These are phyloP conservation scores for Tetragonula carbonaria DNA, from an alignment of 2,888 invertebrate genomes.

Conservation along the genomic window DNA sequence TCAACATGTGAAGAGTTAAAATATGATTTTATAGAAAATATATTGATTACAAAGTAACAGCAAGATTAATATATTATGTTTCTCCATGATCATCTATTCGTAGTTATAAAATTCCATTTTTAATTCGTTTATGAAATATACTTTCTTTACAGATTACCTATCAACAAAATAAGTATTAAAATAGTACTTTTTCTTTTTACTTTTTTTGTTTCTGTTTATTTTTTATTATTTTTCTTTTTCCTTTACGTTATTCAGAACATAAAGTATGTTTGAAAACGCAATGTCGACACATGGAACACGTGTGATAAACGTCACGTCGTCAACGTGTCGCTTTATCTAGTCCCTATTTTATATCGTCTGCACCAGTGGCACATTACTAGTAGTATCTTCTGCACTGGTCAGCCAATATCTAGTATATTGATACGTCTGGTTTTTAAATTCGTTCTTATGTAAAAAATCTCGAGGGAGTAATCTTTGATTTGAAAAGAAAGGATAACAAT, in stretches of 20 bases:
- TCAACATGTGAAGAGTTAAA: no score
- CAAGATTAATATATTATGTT: no score
- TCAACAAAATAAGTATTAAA: background rate
- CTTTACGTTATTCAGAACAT: background rate
- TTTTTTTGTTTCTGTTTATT: background rate
- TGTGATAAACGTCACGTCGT: constrained; percentile 74
- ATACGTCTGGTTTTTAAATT: constrained; percentile 36
- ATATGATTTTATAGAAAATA: no score
- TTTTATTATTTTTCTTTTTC: background rate
- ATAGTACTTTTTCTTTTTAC: background rate
- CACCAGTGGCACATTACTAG: constrained; percentile 54
- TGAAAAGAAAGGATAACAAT: background rate
- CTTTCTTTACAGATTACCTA: background rate
- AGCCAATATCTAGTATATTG: constrained; percentile 76
- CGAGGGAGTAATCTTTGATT: background rate
- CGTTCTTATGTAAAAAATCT: constrained; percentile 27
- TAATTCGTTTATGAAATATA: background rate
- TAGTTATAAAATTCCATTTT: background rate
- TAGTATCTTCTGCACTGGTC: constrained; percentile 72
- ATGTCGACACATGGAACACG: constrained; percentile 73
- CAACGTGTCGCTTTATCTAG: constrained; percentile 74
- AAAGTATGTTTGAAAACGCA: constrained; percentile 65
- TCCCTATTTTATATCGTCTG: constrained; percentile 71
- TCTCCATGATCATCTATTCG: no score
- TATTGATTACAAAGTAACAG: no score